A percentile compares a stretch with the other conserved stretches of the same genome.
phyloP scores from a whole-genome alignment of 2,113 vertebrate genomes.

The Passerina amoena region DNA sequence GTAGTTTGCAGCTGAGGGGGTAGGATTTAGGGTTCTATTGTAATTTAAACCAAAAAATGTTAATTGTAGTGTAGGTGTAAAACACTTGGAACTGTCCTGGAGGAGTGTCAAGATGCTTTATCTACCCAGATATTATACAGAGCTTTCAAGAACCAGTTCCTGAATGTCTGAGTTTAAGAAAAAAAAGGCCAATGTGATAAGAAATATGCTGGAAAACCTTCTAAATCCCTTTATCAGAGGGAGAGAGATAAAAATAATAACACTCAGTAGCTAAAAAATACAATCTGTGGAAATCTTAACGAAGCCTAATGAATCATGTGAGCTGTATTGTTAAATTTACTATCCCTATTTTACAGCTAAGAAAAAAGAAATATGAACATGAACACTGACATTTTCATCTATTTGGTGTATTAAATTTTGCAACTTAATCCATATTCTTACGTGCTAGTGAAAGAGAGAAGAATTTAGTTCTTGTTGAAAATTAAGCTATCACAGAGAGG shows the following conservation, averaged over 20 bases:
- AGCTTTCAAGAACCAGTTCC: not conserved
- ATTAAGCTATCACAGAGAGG: not conserved
- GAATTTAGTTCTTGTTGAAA: not conserved
- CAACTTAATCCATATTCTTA: not conserved
- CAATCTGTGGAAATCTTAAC: conserved; percentile 22
- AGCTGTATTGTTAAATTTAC: conserved; percentile 15
- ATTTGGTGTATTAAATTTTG: not conserved
- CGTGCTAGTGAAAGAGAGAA: not conserved
- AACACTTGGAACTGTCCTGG: not conserved
- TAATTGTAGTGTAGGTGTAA: not conserved
- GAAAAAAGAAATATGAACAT: not conserved
- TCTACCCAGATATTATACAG: not conserved
- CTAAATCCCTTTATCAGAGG: conserved; percentile 17
- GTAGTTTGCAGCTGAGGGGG: not conserved
- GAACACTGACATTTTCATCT: not conserved
- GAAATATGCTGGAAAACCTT: conserved; percentile 2
- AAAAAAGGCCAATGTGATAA: not conserved
- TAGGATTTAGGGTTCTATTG: not conserved
- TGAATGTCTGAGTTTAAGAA: not conserved
- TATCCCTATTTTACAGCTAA: not conserved
- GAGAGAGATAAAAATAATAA: conserved; percentile 30
- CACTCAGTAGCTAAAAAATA: not conserved
- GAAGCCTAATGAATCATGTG: conserved; percentile 32
- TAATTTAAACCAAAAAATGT: conserved; percentile 1
- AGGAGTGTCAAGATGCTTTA: not conserved